These are phyloP conservation scores for Tiliacea aurago DNA, from an alignment of 2,888 invertebrate genomes.

Conservation along the genomic window DNA sequence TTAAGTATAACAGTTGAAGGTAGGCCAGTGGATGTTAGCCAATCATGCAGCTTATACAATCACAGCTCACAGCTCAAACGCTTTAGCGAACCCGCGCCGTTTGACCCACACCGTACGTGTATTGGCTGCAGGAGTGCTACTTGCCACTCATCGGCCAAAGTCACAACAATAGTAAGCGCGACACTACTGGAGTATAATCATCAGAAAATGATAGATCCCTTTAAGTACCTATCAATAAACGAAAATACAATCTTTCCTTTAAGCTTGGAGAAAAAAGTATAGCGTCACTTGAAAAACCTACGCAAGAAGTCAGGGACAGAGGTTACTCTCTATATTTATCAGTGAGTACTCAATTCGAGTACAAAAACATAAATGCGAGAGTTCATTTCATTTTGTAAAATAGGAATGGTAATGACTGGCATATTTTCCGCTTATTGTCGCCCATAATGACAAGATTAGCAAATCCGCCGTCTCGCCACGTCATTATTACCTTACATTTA, in stretches of 20 bases:
- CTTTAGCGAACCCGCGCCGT: slow-evolving; percentile 4
- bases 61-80: background rate
- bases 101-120: background rate
- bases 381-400: slow-evolving; percentile 25
- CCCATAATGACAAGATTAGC: slow-evolving; percentile 42
- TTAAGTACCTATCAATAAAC: background rate
- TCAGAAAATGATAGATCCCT: background rate
- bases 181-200: background rate
- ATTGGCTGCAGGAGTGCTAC: background rate
- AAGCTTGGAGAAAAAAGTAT: background rate
- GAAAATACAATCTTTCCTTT: background rate
- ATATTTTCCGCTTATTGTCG: slow-evolving; percentile 16
- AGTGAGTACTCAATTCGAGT: slow-evolving; percentile 4
- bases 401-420: slow-evolving; percentile 30
- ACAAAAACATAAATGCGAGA: slow-evolving; percentile 15
- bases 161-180: slow-evolving; percentile 2
- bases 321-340: slow-evolving; percentile 12
- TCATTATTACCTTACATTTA: slow-evolving; percentile 37
- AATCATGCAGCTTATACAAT: background rate
- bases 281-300: background rate
- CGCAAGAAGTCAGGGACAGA: slow-evolving; percentile 3
- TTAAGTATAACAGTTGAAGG: background rate
- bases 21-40: too few species aligned
- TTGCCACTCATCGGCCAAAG: background rate
- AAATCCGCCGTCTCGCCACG: slow-evolving; percentile 31